Evolutionary conservation across 2,797 vertebrate species (phyloP), one percentile per base, ranked within the genome.

Genomic region (Caiman crocodilus): DNA sequence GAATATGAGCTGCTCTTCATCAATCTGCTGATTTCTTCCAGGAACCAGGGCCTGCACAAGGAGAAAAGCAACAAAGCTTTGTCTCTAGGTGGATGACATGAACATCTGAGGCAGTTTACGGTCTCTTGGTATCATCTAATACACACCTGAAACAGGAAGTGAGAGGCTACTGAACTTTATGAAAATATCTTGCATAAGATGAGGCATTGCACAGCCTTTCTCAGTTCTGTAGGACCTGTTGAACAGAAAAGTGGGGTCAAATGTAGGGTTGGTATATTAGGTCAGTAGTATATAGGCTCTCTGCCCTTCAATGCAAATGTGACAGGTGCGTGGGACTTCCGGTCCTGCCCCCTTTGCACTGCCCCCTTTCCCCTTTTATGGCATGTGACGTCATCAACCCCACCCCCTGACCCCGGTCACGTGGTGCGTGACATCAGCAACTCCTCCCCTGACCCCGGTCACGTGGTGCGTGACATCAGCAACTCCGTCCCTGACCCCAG

Each of bases 111-210:
- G 69, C 35, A 42, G 42, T 35, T 57, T 64, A n/a, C 0, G 30
- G 6, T 76, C 92, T 85, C 59, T 88, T 75, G n/a, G 26, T 13
- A 79, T 88, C 15, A 82, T 32, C 61, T 81, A 65, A 63, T 1
- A 5, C 76, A 28, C 15, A 76, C 21, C 20, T 25, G 35, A 23
- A 42, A 71, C 21, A 71, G n/a, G 7, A 57, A 79, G 59, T 30
- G 71, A 84, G 55, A 88, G 1, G 5, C 58, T 83, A 87, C 20
- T 0, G 0, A 42, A 50, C 32, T 64, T 26, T 20, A 42, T 14
- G 32, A 69, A 21, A 56, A 90, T 11, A 78, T 2, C 35, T 14
- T 73, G 42, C 0, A 1, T 61, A 77, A 65, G 0, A 1, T 81
- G n/a, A 14, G 83, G 12, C 14, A 50, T 50, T 50, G 42, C 1